Evolutionary conservation across 2,888 invertebrate genomes (phyloP).

Genomic region (Pseudeuparius sepicola): DNA sequence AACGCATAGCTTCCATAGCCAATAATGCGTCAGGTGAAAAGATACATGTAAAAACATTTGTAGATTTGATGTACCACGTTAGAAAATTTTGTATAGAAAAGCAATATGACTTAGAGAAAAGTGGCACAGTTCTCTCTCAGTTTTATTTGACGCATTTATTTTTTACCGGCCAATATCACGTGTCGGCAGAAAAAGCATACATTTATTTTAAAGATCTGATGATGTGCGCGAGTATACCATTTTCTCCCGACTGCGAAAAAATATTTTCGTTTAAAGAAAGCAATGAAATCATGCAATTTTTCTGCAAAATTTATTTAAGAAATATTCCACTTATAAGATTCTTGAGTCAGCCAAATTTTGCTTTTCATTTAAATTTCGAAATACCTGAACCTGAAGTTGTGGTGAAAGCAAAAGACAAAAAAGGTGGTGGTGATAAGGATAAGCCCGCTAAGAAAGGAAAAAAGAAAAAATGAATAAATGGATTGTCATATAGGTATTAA

Average conservation of each 20-base stretch:
- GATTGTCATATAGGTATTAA: no score
- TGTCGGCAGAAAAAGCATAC: slow-evolving; percentile 34
- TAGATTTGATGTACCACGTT: slow-evolving; percentile 32
- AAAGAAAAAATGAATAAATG: no score
- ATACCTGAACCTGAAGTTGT: slow-evolving; percentile 24
- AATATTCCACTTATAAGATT: slow-evolving; percentile 36
- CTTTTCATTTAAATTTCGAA: slow-evolving; percentile 30
- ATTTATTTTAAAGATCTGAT: slow-evolving; percentile 34
- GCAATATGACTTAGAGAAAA: slow-evolving; percentile 29
- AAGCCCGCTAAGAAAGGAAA: no score
- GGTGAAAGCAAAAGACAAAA: slow-evolving; percentile 15
- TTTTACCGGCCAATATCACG: slow-evolving; percentile 30
- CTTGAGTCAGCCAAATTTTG: slow-evolving; percentile 35
- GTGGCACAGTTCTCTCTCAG: slow-evolving; percentile 33
- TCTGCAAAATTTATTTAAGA: slow-evolving; percentile 34
- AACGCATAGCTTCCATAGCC: no score
- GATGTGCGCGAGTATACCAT: slow-evolving; percentile 32
- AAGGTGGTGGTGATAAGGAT: no score
- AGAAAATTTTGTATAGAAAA: slow-evolving; percentile 31
- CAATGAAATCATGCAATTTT: slow-evolving; percentile 30
- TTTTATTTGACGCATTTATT: slow-evolving; percentile 35
- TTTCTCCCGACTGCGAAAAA: slow-evolving; percentile 32
- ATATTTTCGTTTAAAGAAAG: slow-evolving; percentile 33
- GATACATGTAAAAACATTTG: no score
- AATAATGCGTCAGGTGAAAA: no score